Evolutionary conservation across 2,888 invertebrate genomes (phyloP).

Genomic region (Xiphydria camelus): DNA sequence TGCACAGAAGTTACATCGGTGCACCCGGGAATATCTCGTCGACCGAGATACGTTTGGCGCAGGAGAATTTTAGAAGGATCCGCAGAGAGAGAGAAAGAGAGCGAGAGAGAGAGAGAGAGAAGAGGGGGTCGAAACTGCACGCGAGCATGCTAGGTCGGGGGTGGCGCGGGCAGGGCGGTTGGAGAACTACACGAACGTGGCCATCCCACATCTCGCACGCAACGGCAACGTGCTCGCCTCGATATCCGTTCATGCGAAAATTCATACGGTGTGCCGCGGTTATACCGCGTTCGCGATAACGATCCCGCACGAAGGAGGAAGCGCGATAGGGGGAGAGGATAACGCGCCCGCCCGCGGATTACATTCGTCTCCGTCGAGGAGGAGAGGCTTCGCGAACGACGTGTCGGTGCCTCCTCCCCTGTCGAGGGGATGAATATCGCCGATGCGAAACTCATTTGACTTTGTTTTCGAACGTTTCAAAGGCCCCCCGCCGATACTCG

Average conservation of each 20-base stretch:
- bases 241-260: constrained; percentile 49
- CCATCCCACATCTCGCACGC: constrained; percentile 29
- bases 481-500: too few species aligned
- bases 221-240: constrained; percentile 32
- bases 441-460: too few species aligned
- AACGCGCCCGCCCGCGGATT: constrained; percentile 30
- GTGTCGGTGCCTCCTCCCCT: too few species aligned
- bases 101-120: constrained; percentile 5
- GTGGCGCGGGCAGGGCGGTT: constrained; percentile 10
- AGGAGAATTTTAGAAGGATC: constrained; percentile 14
- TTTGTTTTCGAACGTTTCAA: too few species aligned
- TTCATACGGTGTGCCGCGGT: constrained; percentile 49
- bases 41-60: constrained; percentile 23
- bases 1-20: too few species aligned
- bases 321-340: too few species aligned
- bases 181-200: constrained; percentile 19
- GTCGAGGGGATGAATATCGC: too few species aligned
- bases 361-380: too few species aligned
- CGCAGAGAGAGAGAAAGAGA: constrained; percentile 10
- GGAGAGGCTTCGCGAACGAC: too few species aligned
- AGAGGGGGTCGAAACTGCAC: constrained; percentile 16
- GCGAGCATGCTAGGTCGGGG: constrained; percentile 10
- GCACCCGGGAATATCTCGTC: too few species aligned
- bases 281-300: constrained; percentile 36
- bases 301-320: too few species aligned